Percentiles rank a stretch among this genome's conserved stretches.
These are phyloP conservation scores for Macroramphosus scolopax DNA, from an alignment of 2,797 vertebrate species.

Conservation along the genomic window DNA sequence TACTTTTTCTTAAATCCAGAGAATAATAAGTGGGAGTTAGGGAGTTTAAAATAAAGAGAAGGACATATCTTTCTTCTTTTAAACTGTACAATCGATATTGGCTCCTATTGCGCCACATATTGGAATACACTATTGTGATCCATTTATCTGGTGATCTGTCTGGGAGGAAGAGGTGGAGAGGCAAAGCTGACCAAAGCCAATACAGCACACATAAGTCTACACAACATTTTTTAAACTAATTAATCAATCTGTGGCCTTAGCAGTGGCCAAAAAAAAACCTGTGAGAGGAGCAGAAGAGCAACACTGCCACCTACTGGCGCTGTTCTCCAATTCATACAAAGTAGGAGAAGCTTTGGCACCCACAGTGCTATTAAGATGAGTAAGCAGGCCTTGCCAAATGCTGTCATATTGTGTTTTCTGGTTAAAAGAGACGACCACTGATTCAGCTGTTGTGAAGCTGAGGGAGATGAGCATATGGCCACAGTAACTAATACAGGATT, in stretches of 20 bases:
- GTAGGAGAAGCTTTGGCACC: constrained; percentile 45
- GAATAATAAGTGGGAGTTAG: too few species aligned
- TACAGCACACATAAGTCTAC: constrained; percentile 74
- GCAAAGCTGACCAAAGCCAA: constrained; percentile 65
- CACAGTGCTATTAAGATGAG: constrained; percentile 50
- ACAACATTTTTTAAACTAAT: constrained; percentile 77
- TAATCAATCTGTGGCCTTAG: constrained; percentile 59
- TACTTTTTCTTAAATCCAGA: too few species aligned
- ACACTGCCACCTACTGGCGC: constrained; percentile 80
- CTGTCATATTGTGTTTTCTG: constrained; percentile 73
- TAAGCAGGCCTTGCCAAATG: constrained; percentile 59
- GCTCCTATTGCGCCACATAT: constrained; percentile 60
- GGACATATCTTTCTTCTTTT: constrained; percentile 55
- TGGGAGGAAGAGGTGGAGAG: constrained; percentile 60
- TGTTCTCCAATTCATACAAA: constrained; percentile 9
- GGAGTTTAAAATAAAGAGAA: constrained; percentile 29
- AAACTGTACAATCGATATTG: constrained; percentile 72
- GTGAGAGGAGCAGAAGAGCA: constrained; percentile 58
- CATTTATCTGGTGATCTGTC: constrained; percentile 78
- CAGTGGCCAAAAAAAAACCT: constrained; percentile 25
- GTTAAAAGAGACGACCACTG: constrained; percentile 67
- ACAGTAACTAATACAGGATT: constrained; percentile 52
- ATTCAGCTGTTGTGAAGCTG: constrained; percentile 68
- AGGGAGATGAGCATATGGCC: constrained; percentile 70
- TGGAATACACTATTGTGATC: constrained; percentile 69